Base-by-base conservation (phyloP, 2,797 vertebrate genomes). In the Falco naumanni region DNA sequence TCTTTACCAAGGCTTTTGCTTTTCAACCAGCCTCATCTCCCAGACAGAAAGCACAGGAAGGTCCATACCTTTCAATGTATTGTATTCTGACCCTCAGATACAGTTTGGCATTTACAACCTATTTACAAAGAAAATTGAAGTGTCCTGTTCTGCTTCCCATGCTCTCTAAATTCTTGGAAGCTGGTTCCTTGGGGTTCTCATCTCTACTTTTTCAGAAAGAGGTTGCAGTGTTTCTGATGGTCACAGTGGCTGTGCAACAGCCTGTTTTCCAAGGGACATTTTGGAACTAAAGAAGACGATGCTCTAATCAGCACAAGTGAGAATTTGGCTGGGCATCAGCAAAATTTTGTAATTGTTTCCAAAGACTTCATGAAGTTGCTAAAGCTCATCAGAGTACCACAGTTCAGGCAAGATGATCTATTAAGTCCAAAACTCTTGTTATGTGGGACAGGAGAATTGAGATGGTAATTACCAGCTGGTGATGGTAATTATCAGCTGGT, bases 401-500 rank as follows among this genome's bases (percentile, higher is more conserved):
- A 57, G 33, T 33, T 61, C 9, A 33, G 22, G 41, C 60, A 45
- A 71, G 37, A 47, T 33, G 48, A 74, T 53, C 54, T 70, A 9
- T 37, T 6, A 45, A 74, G 7, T 28, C 60, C 54, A 22, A 82
- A 88, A 41, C 6, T 78, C 57, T 17, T 88, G 56, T 61, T 26
- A 20, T 5, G 45, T 70, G 63, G 56, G 63, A 89, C 11, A 51
- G 28, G 9, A 80, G 25, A 66, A 87, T 70, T 50, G 56, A 87
- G 47, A 53, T 34, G 57, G 26, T 13, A 90, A 87, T 92, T 66
- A 85, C 47, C 78, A 87, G 33, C 31, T 54, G 15, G 39, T 54
- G 43, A 66, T 43, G n/a, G 59, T 24, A 93, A 88, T 93, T 84
- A 92, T 56, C 75, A 85, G 29, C n/a, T 84, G 26, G 25, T 29